Evolutionary conservation across 1,140 invertebrate genomes (phyloP), one percentile per base, ranked within the genome.

Genomic region (Babylonia areolata): DNA sequence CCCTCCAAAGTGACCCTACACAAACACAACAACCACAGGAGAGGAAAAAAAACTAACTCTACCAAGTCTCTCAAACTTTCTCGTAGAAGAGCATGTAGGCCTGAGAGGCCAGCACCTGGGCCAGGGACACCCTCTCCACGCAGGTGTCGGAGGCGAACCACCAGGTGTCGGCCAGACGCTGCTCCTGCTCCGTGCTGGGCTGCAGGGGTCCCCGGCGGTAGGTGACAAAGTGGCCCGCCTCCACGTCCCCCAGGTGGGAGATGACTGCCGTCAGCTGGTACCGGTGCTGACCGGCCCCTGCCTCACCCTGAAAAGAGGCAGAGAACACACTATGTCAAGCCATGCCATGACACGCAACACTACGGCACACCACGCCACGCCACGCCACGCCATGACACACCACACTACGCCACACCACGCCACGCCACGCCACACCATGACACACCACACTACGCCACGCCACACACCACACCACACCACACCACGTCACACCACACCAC

Each of bases 171-270:
- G 87, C 39, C 81, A 81, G 73, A 94, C 94, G 93, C 86, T 81
- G 71, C 89, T 88, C 37, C 84, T 37, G 80, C 83, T 82, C 82
- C 84, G 31, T 80, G 33, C 54, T 82, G 31, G 28, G 35, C n/a
- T 23, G 71, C 11, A 58, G 31, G 28, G 93, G 91, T 58, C 97
- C 97, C 23, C 97, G 95, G 81, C 98, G 95, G 92, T 98, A 98
- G 54, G 97, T 98, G 77, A 98, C 96, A 95, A 98, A 99, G 95
- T 99, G 98, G 42, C 98, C 98, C 78, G 96, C 96, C 92, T 97
- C 96, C 20, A 97, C 97, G 89, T 97, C 96, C 33, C 98, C 98
- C 77, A 97, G 95, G 94, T 99, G 98, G 71, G 97, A 97, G n/a
- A 99, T 96, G 0, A 98, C 97, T 1, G 97, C 96, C 89, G 96